Evolutionary conservation across 1,140 invertebrate species (phyloP), one percentile per base, ranked within the genome.

Genomic region (Ceratina japonica): DNA sequence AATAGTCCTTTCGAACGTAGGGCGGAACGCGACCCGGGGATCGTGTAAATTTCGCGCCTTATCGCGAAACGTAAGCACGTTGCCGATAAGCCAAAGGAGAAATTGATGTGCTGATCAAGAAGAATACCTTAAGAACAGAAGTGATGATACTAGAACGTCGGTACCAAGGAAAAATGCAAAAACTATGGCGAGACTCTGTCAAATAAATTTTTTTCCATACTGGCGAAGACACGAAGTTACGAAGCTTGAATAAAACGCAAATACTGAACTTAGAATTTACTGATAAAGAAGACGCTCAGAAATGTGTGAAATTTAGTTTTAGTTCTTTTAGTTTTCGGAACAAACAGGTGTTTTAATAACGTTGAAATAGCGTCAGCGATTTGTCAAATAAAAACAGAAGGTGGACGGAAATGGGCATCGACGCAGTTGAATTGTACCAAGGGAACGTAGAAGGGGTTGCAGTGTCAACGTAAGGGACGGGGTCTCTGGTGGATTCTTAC

Each of bases 11-110:
- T n/a, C 18, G 52, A 68, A 44, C 27, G 15, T 10, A 27, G 58
- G 64, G 24, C 64, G 74, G 27, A 69, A 56, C 37, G 37, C 10
- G 74, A 69, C 66, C 63, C 73, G 73, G 52, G n/a, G 37, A 20
- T 18, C 64, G 15, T 61, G 18, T 49, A 75, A 75, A 66, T 69
- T 69, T 8, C 54, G 24, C 22, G 20, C 20, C 64, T 69, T 68
- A 49, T 59, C 64, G 37, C 31, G 24, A 27, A 24, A 58, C 63
- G 52, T 58, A 27, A 24, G 20, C 27, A 20, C n/a, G 24, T 63
- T 27, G 27, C 18, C 22, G 37, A 44, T 59, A 12, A 49, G 7
- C 3, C 31, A 0, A 0, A 3, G 0, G 12, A 5, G 44, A 52
- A 31, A 20, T 8, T n/a, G 22, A 51, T 18, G 18, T 10, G 24